Base-by-base conservation (phyloP, 2,797 vertebrate genomes). In the Platalea minor region DNA sequence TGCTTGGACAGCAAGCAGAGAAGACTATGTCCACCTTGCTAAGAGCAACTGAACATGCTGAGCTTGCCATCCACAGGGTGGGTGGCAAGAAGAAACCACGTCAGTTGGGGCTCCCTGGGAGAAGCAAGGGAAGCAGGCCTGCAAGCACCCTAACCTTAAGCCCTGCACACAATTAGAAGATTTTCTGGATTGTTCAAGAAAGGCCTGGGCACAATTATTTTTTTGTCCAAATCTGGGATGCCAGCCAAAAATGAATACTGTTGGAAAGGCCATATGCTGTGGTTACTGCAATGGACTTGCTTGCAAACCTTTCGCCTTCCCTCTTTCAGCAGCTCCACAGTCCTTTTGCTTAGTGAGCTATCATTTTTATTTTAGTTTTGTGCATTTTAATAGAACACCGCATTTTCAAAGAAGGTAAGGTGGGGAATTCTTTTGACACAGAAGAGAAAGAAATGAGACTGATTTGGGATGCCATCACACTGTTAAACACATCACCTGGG, bases 261-360 rank as follows among this genome's bases (percentile, higher is more conserved):
- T 9, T 64, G 37, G 45, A 64, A 82, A 70, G n/a, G 29, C 45
- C n/a, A 17, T 8, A 26, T 1, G 6, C 39, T 17, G 18, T 5
- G 17, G 3, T 12, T 14, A 28, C 26, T 25, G 23, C 24, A 11
- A 17, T 0, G 1, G 39, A 26, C 4, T 29, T 21, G 24, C 1
- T 5, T 33, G 51, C 35, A 46, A 65, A 41, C 37, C 19, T n/a
- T 41, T 45, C 45, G 69, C 23, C 67, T 67, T 53, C 45, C 48
- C 24, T 37, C 25, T 21, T 11, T 57, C 69, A 51, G 60, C 9
- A 31, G 35, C 33, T 51, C 54, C 56, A 11, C 23, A 46, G 43
- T 23, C 25, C 54, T 59, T 56, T 23, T 39, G 50, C 33, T 72
- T 10, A 8, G 10, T 0, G 2, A 63, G 43, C 50, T n/a, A 19